phyloP scores from a whole-genome alignment of 2,888 invertebrate species.

The Hydrotaea diabolus region DNA sequence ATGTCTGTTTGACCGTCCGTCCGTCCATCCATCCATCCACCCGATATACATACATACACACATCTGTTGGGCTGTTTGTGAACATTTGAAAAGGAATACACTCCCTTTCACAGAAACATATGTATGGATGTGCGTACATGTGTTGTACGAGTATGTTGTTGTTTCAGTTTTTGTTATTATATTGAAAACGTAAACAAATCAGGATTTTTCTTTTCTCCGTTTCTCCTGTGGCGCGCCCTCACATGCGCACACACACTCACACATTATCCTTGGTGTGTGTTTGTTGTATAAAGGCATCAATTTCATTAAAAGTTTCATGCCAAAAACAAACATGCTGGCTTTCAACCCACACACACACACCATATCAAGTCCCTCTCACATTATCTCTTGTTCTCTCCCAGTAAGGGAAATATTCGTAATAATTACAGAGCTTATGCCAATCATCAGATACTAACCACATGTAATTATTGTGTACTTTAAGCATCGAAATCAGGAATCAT shows the following conservation, averaged over 20 bases:
- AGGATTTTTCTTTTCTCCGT: conserved; percentile 17
- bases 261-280: conserved; percentile 4
- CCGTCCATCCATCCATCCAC: conserved; percentile 36
- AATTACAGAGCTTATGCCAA: conserved; percentile 57
- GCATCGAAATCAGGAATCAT: too few species aligned
- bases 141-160: conserved; percentile 6
- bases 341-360: conserved; percentile 28
- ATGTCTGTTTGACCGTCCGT: conserved; percentile 21
- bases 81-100: neutral
- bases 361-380: too few species aligned
- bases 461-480: conserved; percentile 49
- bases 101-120: too few species aligned
- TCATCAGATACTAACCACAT: conserved; percentile 57
- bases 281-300: conserved; percentile 51
- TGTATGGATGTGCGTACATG: conserved; percentile 12
- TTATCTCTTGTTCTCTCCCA: too few species aligned
- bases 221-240: too few species aligned
- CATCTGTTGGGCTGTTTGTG: conserved; percentile 6
- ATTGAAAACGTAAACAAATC: conserved; percentile 56
- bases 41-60: too few species aligned
- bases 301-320: conserved; percentile 62
- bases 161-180: conserved; percentile 13
- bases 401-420: conserved; percentile 53
- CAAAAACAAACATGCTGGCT: conserved; percentile 63
- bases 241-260: neutral